Conservation (phyloP, 2,888 invertebrate genomes). For the Pyrocoelia pectoralis region DNA sequence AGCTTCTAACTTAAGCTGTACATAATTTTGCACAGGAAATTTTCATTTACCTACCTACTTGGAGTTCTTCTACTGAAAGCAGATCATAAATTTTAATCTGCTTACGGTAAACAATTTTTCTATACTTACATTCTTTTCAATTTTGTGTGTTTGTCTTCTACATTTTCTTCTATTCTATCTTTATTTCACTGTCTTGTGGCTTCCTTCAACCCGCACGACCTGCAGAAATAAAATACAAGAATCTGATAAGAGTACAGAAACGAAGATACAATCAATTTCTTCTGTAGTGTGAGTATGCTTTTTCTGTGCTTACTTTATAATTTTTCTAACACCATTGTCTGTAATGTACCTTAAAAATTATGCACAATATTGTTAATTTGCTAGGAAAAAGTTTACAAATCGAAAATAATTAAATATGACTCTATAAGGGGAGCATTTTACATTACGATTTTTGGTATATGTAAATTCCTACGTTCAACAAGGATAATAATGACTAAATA, state of each 20-base stretch:
- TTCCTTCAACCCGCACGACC: conserved; percentile 41
- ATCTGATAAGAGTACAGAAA: conserved; percentile 46
- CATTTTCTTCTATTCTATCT: conserved; percentile 33
- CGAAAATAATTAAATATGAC: too few relatives aligned
- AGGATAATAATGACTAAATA: too few relatives aligned
- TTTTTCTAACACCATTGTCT: neutral
- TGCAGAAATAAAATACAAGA: conserved; percentile 48
- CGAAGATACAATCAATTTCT: conserved; percentile 46
- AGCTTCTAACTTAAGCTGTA: too few relatives aligned
- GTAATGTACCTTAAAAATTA: neutral
- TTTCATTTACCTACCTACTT: too few relatives aligned
- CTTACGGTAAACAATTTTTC: conserved; percentile 2
- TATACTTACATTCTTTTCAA: conserved; percentile 13
- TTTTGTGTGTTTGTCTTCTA: conserved; percentile 23
- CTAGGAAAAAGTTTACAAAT: neutral
- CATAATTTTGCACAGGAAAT: too few relatives aligned
- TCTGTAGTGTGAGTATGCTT: conserved; percentile 47
- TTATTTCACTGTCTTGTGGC: conserved; percentile 34
- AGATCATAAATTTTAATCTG: neutral
- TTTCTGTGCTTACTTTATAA: conserved; percentile 14
- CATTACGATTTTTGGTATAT: too few relatives aligned
- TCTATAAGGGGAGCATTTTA: too few relatives aligned
- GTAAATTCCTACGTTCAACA: too few relatives aligned
- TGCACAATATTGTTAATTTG: too few relatives aligned
- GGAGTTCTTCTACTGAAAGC: neutral